phyloP scores from a whole-genome alignment of 2,113 vertebrate species.

The Saiga tatarica region DNA sequence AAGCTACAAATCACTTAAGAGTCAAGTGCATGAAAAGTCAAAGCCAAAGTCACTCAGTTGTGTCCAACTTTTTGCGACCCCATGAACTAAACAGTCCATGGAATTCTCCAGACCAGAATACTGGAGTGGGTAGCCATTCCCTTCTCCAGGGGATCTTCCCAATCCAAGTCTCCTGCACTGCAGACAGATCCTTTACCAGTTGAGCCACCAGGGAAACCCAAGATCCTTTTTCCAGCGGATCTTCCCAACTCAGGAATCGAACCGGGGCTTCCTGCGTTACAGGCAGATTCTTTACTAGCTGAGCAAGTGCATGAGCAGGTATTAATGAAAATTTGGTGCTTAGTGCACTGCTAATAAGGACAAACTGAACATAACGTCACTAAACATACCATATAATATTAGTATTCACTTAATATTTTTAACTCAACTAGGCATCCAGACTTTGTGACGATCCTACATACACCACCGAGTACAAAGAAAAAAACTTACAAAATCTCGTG shows the following conservation, averaged over 20 bases:
- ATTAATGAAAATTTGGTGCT: not conserved
- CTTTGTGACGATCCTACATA: not conserved
- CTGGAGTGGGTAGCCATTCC: not conserved
- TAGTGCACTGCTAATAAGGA: not conserved
- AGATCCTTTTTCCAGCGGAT: not conserved
- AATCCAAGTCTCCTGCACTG: not conserved
- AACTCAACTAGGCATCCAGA: not conserved
- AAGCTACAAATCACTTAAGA: not conserved
- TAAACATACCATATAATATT: not conserved
- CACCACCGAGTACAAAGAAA: not conserved
- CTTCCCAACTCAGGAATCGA: not conserved
- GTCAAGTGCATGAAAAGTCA: not conserved
- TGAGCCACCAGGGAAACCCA: not conserved
- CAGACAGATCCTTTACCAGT: not conserved
- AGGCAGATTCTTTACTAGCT: not conserved
- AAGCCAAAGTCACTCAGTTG: not conserved
- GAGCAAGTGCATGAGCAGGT: not conserved
- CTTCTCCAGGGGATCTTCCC: not conserved
- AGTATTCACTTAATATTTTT: not conserved
- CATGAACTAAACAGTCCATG: not conserved
- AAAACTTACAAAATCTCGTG: not conserved
- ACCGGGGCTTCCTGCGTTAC: not conserved
- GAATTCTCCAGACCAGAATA: not conserved
- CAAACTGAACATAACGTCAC: not conserved
- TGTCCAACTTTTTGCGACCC: not conserved